phyloP scores from a whole-genome alignment of 2,888 invertebrate genomes.

The Cyrtodaria siliqua region DNA sequence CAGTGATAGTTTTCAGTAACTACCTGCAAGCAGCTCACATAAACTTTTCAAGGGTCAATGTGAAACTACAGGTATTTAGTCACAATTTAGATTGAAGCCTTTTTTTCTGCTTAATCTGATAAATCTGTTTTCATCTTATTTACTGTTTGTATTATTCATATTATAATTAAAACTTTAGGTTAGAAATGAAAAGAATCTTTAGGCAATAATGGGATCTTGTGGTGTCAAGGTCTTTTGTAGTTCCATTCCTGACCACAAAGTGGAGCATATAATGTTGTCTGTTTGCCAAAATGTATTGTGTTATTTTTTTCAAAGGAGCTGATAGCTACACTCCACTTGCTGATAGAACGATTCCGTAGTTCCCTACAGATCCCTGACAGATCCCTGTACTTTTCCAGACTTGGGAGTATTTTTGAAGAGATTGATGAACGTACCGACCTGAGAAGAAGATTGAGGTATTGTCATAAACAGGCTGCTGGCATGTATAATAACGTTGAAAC shows the following conservation, averaged over 20 bases:
- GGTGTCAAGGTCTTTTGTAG: too few relatives aligned
- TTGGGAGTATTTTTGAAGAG: neutral
- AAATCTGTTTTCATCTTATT: too few relatives aligned
- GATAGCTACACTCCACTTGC: neutral
- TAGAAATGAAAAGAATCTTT: too few relatives aligned
- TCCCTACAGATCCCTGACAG: neutral
- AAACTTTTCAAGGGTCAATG: too few relatives aligned
- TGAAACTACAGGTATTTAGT: neutral
- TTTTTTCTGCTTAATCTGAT: slow-evolving; percentile 4
- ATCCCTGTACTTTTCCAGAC: neutral
- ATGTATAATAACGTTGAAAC: too few relatives aligned
- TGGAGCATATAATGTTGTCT: too few relatives aligned
- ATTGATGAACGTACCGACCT: slow-evolving; percentile 1
- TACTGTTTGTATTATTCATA: too few relatives aligned
- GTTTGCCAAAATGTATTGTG: too few relatives aligned
- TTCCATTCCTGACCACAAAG: too few relatives aligned
- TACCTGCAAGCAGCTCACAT: neutral
- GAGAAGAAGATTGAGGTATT: neutral
- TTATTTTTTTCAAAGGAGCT: neutral
- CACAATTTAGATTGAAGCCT: neutral
- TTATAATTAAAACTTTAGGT: too few relatives aligned
- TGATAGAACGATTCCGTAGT: neutral
- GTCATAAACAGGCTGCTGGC: too few relatives aligned
- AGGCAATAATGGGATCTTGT: too few relatives aligned
- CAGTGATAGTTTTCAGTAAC: slow-evolving; percentile 7